A percentile compares a stretch with the other conserved stretches of the same genome.
Evolutionary conservation across 2,113 vertebrate species (phyloP).

Genomic region (Tretioscincus oriximinensis): DNA sequence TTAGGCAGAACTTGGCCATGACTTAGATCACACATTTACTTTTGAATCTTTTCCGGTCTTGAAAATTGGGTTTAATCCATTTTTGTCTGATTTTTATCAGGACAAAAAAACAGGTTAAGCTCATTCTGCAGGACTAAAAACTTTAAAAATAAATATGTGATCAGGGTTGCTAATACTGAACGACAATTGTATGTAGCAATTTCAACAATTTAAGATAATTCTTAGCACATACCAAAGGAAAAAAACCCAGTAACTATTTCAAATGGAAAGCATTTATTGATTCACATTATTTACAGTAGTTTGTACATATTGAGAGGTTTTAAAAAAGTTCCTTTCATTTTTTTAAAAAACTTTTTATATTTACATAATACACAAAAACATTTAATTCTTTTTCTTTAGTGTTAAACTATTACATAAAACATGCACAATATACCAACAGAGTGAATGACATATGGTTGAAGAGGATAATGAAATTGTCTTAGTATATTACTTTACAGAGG

Average conservation of each 20-base stretch:
- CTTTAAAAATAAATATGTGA: too few relatives aligned
- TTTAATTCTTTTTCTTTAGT: conserved; percentile 44
- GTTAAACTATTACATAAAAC: conserved; percentile 61
- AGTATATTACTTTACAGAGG: conserved; percentile 32
- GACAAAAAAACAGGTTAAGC: too few relatives aligned
- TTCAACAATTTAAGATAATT: neutral
- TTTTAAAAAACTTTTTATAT: conserved; percentile 74
- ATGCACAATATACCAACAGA: conserved; percentile 57
- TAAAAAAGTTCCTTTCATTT: conserved; percentile 66
- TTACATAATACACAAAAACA: conserved; percentile 64
- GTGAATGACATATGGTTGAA: conserved; percentile 37
- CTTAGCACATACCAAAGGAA: neutral
- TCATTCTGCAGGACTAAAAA: too few relatives aligned
- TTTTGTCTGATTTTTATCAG: too few relatives aligned
- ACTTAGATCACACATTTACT: too few relatives aligned
- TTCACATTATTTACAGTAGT: conserved; percentile 58
- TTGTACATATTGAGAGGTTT: conserved; percentile 75
- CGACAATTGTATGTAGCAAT: neutral
- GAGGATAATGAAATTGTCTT: conserved; percentile 39
- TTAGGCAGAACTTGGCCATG: too few relatives aligned
- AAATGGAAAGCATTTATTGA: conserved; percentile 68
- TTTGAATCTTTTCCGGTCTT: too few relatives aligned
- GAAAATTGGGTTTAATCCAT: too few relatives aligned
- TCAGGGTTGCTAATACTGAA: too few relatives aligned
- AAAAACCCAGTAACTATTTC: conserved; percentile 30